Evolutionary conservation across 2,888 invertebrate species (phyloP).

Genomic region (Phania funesta): DNA sequence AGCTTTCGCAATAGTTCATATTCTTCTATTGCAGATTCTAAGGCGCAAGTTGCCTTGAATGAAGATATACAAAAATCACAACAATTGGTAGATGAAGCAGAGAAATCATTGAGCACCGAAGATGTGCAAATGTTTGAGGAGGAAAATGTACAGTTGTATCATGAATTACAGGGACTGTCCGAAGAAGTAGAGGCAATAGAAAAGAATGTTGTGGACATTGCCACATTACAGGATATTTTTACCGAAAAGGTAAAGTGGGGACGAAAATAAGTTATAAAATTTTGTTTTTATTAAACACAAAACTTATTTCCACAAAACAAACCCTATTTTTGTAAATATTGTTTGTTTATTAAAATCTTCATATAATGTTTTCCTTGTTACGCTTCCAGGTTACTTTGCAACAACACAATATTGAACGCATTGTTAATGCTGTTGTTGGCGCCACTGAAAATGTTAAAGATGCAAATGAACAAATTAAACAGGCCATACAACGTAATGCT

Average conservation of each 20-base stretch:
- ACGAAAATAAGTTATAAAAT: background rate
- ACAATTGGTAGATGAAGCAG: slow-evolving; percentile 73
- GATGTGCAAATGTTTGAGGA: slow-evolving; percentile 96
- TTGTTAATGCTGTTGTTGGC: slow-evolving; percentile 92
- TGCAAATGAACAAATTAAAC: slow-evolving; percentile 97
- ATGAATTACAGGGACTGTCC: slow-evolving; percentile 92
- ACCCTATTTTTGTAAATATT: too few species aligned
- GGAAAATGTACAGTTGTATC: slow-evolving; percentile 93
- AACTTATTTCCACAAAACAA: too few species aligned
- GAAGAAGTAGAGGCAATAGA: slow-evolving; percentile 95
- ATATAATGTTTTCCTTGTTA: background rate
- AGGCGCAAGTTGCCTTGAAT: slow-evolving; percentile 75
- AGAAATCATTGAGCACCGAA: slow-evolving; percentile 86
- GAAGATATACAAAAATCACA: slow-evolving; percentile 77
- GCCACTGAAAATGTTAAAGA: slow-evolving; percentile 97
- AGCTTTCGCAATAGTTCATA: slow-evolving; percentile 23
- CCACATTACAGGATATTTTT: slow-evolving; percentile 96
- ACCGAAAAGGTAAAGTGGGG: slow-evolving; percentile 88
- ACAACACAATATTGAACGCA: slow-evolving; percentile 94
- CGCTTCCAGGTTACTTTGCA: slow-evolving; percentile 90
- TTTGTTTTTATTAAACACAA: background rate
- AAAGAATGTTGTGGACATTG: slow-evolving; percentile 96
- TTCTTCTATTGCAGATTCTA: slow-evolving; percentile 31
- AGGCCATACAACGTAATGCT: slow-evolving; percentile 98
- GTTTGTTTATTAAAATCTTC: background rate